Evolutionary conservation across 2,888 invertebrate species (phyloP), one percentile per base, ranked within the genome.

Genomic region (Camptogramma bilineatum): DNA sequence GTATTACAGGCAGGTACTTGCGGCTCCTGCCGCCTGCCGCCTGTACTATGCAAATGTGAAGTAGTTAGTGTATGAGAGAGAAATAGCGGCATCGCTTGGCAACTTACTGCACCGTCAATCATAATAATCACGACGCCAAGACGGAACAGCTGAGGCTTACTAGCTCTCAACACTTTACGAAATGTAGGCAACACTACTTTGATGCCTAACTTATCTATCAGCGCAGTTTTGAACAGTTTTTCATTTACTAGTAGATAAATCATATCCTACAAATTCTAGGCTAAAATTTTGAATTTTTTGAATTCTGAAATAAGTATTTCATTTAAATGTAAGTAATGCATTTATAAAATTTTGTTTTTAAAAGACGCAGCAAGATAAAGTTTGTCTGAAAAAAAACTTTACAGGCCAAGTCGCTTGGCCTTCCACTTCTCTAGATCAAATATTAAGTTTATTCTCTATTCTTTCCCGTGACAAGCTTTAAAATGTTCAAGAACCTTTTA

Each of bases 21-120:
- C 77, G 76, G 75, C 80, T 78, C 78, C 74, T 74, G 77, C 78
- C 79, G 65, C 71, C 73, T 69, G 73, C 68, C 73, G 74, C 68
- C 78, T 80, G 80, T 83, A 79, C 81, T 86, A 90, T 90, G 90
- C 86, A 88, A 90, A 90, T 90, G 82, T 81, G 82, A 83, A 85
- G 85, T 86, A 85, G 84, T 85, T 86, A 84, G 80, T 78, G 81
- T 78, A 83, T 81, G 82, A 79, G 78, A 79, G 83, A 82, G 81
- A 83, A 85, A 85, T 81, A 81, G 79, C 81, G 79, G 80, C 82
- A 80, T 81, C 83, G 81, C 85, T 87, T 85, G 85, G 83, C 83
- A 88, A 83, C 84, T 80, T 82, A 77, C 80, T 79, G 81, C 80
- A 78, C 77, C 83, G 82, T 85, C 86, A 84, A 86, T 87, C 84